Conservation (phyloP, 2,797 vertebrate genomes). For the Fistularia commersonii region DNA sequence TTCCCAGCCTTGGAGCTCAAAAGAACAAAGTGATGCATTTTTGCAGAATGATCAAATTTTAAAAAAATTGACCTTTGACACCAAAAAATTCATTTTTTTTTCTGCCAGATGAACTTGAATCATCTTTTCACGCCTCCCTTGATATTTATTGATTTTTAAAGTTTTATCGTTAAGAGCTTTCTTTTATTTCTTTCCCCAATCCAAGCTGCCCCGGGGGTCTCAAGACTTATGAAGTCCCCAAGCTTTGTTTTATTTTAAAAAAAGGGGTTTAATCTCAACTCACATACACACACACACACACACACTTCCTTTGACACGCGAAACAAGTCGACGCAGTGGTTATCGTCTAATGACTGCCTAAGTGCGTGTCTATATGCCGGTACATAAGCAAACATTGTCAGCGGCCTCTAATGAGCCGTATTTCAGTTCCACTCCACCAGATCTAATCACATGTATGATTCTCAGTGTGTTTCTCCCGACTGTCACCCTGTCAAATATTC, state of each 20-base stretch:
- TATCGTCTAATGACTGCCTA: slow-evolving; percentile 36
- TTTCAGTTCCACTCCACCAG: slow-evolving; percentile 35
- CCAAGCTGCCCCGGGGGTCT: too few relatives aligned
- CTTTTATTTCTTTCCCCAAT: too few relatives aligned
- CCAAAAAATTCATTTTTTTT: not conserved
- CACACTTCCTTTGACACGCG: slow-evolving; percentile 19
- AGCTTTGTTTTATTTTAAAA: too few relatives aligned
- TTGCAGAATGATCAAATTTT: not conserved
- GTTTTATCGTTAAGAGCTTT: too few relatives aligned
- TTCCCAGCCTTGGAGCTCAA: slow-evolving; percentile 7
- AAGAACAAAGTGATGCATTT: slow-evolving; percentile 10
- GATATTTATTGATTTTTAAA: too few relatives aligned
- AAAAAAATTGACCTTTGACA: slow-evolving; percentile 9
- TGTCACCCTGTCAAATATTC: slow-evolving; percentile 40
- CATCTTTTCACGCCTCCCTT: too few relatives aligned
- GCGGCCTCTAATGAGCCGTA: slow-evolving; percentile 41
- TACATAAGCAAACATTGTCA: slow-evolving; percentile 27
- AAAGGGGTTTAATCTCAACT: too few relatives aligned
- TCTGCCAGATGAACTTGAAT: not conserved
- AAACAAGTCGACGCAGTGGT: slow-evolving; percentile 38
- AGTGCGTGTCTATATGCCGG: slow-evolving; percentile 24
- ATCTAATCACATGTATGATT: slow-evolving; percentile 43
- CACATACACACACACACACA: too few relatives aligned
- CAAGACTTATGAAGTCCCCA: too few relatives aligned
- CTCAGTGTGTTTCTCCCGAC: slow-evolving; percentile 32